These are phyloP conservation scores for Mastomys natalensis DNA, from an alignment of 2,113 vertebrate genomes.

Conservation along the genomic window DNA sequence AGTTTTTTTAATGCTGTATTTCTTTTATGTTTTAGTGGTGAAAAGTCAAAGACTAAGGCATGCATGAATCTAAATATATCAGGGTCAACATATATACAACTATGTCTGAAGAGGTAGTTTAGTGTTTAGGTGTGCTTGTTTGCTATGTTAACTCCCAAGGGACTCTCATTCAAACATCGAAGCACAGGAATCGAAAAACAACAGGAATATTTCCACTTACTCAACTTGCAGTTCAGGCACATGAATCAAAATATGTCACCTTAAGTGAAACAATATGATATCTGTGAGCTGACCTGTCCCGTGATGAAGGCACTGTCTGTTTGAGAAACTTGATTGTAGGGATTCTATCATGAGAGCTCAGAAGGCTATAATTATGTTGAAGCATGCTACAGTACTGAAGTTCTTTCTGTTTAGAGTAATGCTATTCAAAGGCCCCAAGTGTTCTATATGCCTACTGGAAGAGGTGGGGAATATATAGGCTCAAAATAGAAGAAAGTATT, in stretches of 20 bases:
- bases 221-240: not conserved
- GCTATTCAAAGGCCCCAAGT: not conserved
- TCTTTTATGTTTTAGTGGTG: not conserved
- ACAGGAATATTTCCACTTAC: not conserved
- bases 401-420: not conserved
- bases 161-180: not conserved
- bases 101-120: not conserved
- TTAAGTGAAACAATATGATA: slow-evolving; percentile 1
- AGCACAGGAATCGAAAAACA: not conserved
- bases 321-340: not conserved
- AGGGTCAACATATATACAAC: not conserved
- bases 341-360: not conserved
- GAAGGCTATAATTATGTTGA: not conserved
- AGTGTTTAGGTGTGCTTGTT: not conserved
- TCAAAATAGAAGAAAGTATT: not conserved
- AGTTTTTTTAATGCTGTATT: not conserved
- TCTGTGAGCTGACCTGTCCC: not conserved
- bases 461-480: not conserved
- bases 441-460: not conserved
- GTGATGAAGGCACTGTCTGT: too few species aligned
- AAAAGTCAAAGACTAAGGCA: not conserved
- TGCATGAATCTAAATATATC: not conserved
- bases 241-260: not conserved
- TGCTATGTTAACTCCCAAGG: accelerated
- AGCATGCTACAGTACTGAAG: not conserved